phyloP scores from a whole-genome alignment of 2,888 invertebrate genomes.

The Spodoptera exigua region DNA sequence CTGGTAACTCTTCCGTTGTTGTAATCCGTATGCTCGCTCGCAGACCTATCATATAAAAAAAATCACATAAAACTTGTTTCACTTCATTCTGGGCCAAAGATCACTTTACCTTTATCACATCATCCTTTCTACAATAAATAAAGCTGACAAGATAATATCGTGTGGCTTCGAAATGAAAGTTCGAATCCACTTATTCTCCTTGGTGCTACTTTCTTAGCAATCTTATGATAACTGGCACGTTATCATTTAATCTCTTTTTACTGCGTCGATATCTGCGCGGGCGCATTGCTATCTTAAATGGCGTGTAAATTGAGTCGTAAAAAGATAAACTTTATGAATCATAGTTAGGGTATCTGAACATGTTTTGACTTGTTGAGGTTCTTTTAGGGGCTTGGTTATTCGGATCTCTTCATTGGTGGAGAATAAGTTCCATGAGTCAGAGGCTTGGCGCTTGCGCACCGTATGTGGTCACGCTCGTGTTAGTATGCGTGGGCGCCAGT shows the following conservation, averaged over 20 bases:
- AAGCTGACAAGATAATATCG: no score
- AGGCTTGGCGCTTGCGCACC: conserved; percentile 24
- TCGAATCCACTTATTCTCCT: no score
- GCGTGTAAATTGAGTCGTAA: conserved; percentile 15
- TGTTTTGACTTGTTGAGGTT: conserved; percentile 22
- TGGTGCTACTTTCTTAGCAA: not conserved
- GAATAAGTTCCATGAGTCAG: conserved; percentile 33
- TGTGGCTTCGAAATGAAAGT: no score
- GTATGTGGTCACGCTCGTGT: conserved; percentile 41
- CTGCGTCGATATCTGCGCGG: conserved; percentile 5
- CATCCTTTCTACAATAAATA: no score
- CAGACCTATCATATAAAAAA: no score
- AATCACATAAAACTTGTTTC: no score
- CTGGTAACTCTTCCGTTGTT: no score
- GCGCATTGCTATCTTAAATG: conserved; percentile 15
- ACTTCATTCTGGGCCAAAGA: no score
- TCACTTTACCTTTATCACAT: no score
- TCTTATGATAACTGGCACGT: not conserved
- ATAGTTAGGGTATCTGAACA: conserved; percentile 13
- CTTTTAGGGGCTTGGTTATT: conserved; percentile 4
- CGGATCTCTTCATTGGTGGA: not conserved
- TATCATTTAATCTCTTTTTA: conserved; percentile 16
- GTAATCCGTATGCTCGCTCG: no score
- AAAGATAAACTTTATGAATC: conserved; percentile 25
- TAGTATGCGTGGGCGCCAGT: conserved; percentile 9